Percentiles rank a stretch among this genome's conserved stretches.
Evolutionary conservation across 2,888 invertebrate genomes (phyloP).

Genomic region (Dichetophora obliterata): DNA sequence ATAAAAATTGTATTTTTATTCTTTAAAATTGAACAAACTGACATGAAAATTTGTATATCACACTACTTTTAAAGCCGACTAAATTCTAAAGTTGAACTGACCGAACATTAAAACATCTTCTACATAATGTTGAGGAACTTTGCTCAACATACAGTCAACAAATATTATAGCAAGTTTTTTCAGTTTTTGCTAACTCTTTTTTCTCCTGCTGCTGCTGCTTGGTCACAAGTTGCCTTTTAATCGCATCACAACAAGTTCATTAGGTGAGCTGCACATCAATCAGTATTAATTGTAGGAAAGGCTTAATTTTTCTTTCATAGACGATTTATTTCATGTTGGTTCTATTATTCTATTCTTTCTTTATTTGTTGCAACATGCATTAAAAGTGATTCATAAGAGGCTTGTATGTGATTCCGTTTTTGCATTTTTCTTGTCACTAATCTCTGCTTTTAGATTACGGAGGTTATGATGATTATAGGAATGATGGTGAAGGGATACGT

Average conservation of each 20-base stretch:
- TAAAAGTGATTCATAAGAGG: conserved; percentile 13
- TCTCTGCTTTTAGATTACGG: neutral
- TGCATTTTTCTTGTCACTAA: neutral
- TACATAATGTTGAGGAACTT: too few species aligned
- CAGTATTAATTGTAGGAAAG: conserved; percentile 25
- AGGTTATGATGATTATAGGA: neutral
- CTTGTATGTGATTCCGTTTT: neutral
- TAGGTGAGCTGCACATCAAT: conserved; percentile 46
- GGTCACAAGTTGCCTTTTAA: conserved; percentile 10
- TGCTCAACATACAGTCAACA: too few species aligned
- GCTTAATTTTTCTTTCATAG: neutral
- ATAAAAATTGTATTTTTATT: too few species aligned
- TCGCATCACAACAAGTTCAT: conserved; percentile 45
- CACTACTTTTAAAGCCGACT: too few species aligned
- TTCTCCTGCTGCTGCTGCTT: too few species aligned
- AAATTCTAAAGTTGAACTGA: too few species aligned
- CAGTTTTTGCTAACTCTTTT: too few species aligned
- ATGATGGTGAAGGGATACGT: too few species aligned
- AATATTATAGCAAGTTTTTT: too few species aligned
- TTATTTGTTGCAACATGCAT: neutral
- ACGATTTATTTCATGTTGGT: neutral
- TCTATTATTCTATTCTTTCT: neutral
- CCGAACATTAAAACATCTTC: too few species aligned
- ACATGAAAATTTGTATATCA: too few species aligned
- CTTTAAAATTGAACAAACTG: too few species aligned